phyloP scores from a whole-genome alignment of 1,140 invertebrate species.

The Bombus superbus region DNA sequence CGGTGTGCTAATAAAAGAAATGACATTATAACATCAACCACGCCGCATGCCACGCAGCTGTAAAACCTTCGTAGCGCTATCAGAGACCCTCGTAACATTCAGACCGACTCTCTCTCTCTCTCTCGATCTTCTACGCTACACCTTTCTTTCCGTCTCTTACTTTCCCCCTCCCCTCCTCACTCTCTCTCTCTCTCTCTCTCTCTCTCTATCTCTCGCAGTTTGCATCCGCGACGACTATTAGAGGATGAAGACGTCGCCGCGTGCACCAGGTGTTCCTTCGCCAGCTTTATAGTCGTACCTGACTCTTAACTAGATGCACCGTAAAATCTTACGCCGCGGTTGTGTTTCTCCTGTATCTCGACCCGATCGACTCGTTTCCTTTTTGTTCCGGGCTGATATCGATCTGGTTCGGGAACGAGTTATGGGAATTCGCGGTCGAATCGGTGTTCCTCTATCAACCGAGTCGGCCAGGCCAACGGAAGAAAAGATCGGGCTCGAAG shows the following conservation, averaged over 20 bases:
- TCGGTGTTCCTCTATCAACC: not conserved
- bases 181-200: not conserved
- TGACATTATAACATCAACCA: conserved; percentile 34
- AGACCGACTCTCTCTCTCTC: not conserved
- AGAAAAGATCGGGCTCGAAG: not conserved
- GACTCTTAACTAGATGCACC: conserved; percentile 2
- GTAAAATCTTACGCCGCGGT: conserved; percentile 9
- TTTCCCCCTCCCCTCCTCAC: too few relatives aligned
- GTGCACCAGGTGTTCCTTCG: conserved; percentile 34
- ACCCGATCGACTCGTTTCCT: not conserved
- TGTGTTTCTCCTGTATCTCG: not conserved
- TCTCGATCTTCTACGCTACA: too few relatives aligned
- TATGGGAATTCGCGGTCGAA: not conserved
- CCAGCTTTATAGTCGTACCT: conserved; percentile 8
- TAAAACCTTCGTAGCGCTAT: conserved; percentile 25
- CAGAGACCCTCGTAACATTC: conserved; percentile 28
- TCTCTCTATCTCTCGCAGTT: not conserved
- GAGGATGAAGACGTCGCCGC: conserved; percentile 45
- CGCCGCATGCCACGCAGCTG: conserved; percentile 5
- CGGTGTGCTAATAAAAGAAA: conserved; percentile 31
- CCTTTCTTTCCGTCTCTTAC: not conserved
- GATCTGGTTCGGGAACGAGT: conserved; percentile 9
- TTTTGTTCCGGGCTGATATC: not conserved
- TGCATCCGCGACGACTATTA: conserved; percentile 1
- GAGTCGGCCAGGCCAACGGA: too few relatives aligned